phyloP scores from a whole-genome alignment of 2,797 vertebrate species.

The Eulemur rubriventer region DNA sequence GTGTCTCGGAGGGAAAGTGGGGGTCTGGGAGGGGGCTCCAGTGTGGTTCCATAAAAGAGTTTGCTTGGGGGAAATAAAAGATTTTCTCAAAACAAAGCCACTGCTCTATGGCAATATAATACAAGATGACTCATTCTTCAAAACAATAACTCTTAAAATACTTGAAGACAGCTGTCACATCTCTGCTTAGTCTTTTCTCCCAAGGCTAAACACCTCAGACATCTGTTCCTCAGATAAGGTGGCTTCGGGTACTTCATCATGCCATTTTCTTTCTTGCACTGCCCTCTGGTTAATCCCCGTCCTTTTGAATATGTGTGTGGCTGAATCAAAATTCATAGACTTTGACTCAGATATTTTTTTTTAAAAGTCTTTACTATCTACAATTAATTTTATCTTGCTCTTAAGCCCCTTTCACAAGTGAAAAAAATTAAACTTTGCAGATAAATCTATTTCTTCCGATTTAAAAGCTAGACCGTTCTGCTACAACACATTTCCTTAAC shows the following conservation, averaged over 20 bases:
- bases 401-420: background rate
- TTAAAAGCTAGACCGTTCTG: background rate
- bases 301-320: background rate
- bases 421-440: conserved; percentile 36
- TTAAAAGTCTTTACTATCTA: background rate
- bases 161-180: background rate
- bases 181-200: background rate
- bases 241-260: background rate
- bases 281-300: background rate
- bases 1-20: background rate
- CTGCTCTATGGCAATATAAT: background rate
- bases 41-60: background rate
- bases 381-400: background rate
- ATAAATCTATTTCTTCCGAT: background rate
- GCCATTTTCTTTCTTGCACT: background rate
- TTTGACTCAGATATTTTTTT: background rate
- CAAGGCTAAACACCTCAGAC: background rate
- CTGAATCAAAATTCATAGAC: background rate
- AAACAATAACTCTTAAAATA: conserved; percentile 25
- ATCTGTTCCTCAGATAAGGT: background rate
- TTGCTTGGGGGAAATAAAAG: background rate
- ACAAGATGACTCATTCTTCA: conserved; percentile 5
- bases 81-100: conserved; percentile 35
- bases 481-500: background rate
- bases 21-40: background rate